Evolutionary conservation across 2,113 vertebrate genomes (phyloP), one percentile per base, ranked within the genome.

Genomic region (Fregetta grallaria): DNA sequence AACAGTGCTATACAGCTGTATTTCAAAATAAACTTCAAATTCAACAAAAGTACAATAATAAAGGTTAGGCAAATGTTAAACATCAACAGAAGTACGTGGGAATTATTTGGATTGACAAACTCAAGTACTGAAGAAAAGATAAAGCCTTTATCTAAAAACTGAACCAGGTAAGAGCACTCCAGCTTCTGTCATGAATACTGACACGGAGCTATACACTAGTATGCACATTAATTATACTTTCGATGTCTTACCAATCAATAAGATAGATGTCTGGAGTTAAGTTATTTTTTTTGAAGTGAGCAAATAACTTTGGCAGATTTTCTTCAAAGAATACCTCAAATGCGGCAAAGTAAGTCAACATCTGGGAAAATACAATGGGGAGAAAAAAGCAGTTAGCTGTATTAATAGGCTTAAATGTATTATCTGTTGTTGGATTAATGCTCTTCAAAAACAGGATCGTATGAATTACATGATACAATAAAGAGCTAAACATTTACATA

Each of bases 291-390:
- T 99, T 99, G 98, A 99, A 99, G 98, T 99, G 99, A 96, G 99
- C 98, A 98, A 99, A 99, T 95, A 99, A 98, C 98, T 99, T 99
- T 95, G 99, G 99, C 98, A 99, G 98, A 84, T 99, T 99, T 98
- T 99, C 99, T 98, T 99, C 99, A 97, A 99, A 99, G 98, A 99
- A 99, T 74, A 99, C 99, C 98, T 99, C 99, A 97, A 99, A 99
- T 45, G 99, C 99, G 8, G 99, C 98, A 97, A 99, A 99, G 83
- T 99, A 99, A 15, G 99, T 99, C 98, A 99, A 97, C 99, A 99
- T 99, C 99, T 99, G 84, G 26, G 72, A 89, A 98, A 55, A 91
- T 7, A 96, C 10, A 97, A 90, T 13, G 38, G 62, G 44, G 89
- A 92, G 34, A 76, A 88, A 86, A 94, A 86, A 86, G 11, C 10